phyloP scores from a whole-genome alignment of 2,888 invertebrate genomes.

The Eulithis prunata region DNA sequence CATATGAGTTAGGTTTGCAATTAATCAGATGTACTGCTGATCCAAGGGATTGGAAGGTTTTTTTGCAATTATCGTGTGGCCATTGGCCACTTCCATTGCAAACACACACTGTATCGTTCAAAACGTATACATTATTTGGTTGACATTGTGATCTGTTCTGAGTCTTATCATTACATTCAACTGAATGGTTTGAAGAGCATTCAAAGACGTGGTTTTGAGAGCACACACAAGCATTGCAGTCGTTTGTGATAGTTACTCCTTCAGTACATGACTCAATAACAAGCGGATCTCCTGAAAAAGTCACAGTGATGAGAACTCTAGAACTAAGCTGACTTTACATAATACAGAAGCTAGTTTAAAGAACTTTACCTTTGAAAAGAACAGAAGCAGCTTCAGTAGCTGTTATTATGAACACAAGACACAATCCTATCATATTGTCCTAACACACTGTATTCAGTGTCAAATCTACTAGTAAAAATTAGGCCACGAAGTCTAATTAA shows the following conservation, averaged over 20 bases:
- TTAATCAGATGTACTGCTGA: slow-evolving; percentile 22
- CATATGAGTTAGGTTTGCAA: slow-evolving; percentile 59
- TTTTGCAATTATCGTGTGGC: slow-evolving; percentile 57
- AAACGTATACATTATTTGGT: slow-evolving; percentile 54
- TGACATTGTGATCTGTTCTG: slow-evolving; percentile 44
- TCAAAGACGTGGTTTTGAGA: slow-evolving; percentile 44
- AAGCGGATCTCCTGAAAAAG: slow-evolving; percentile 42
- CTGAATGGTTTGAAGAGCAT: slow-evolving; percentile 44
- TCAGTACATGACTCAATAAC: slow-evolving; percentile 44
- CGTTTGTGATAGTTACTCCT: slow-evolving; percentile 50
- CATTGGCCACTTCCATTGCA: slow-evolving; percentile 60
- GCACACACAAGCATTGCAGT: slow-evolving; percentile 52
- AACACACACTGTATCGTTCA: slow-evolving; percentile 54
- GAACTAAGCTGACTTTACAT: too few species aligned
- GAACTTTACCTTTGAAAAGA: slow-evolving; percentile 17
- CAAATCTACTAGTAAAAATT: slow-evolving; percentile 2
- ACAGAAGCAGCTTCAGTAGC: slow-evolving; percentile 13
- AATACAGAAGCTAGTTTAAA: neutral
- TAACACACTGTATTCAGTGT: too few species aligned
- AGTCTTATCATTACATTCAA: slow-evolving; percentile 19
- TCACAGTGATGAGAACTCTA: neutral
- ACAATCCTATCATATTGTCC: slow-evolving; percentile 13
- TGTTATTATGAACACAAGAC: slow-evolving; percentile 6
- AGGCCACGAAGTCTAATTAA: slow-evolving; percentile 2
- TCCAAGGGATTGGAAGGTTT: slow-evolving; percentile 46